Conservation (phyloP, 2,113 vertebrate species). For the Macquaria ambigua region DNA sequence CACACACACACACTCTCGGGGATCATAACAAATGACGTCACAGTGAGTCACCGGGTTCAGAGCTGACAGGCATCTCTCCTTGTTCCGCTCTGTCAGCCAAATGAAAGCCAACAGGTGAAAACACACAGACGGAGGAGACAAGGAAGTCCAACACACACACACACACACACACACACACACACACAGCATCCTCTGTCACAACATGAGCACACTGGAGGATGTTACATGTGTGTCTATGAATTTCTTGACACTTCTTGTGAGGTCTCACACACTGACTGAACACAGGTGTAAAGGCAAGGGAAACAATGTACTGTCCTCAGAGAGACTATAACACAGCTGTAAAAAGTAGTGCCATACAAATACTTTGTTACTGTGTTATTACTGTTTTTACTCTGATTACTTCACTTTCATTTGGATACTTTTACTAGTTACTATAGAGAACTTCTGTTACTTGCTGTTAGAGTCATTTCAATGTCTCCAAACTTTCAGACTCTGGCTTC, state of each 20-base stretch:
- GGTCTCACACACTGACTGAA: constrained; percentile 13
- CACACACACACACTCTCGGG: background rate
- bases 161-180: constrained; percentile 12
- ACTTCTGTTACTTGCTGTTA: background rate
- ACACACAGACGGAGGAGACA: background rate
- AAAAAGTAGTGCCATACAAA: background rate
- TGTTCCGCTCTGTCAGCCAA: constrained; percentile 61
- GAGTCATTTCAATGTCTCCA: background rate
- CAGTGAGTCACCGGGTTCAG: constrained; percentile 57
- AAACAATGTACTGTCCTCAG: background rate
- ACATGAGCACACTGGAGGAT: constrained; percentile 16
- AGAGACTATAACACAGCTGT: background rate
- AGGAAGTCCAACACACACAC: background rate
- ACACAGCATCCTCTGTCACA: constrained; percentile 23
- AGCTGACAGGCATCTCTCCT: constrained; percentile 53
- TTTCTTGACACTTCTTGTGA: constrained; percentile 11
- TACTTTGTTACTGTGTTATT: too few relatives aligned
- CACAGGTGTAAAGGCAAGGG: constrained; percentile 7
- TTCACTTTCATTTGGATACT: background rate
- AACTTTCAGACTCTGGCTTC: background rate
- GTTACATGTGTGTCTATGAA: constrained; percentile 6
- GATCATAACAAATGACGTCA: constrained; percentile 68
- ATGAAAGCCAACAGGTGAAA: constrained; percentile 66
- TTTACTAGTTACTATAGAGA: background rate
- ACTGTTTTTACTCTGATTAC: background rate